Base-by-base conservation (phyloP, 2,113 vertebrate genomes). In the Prinia subflava region DNA sequence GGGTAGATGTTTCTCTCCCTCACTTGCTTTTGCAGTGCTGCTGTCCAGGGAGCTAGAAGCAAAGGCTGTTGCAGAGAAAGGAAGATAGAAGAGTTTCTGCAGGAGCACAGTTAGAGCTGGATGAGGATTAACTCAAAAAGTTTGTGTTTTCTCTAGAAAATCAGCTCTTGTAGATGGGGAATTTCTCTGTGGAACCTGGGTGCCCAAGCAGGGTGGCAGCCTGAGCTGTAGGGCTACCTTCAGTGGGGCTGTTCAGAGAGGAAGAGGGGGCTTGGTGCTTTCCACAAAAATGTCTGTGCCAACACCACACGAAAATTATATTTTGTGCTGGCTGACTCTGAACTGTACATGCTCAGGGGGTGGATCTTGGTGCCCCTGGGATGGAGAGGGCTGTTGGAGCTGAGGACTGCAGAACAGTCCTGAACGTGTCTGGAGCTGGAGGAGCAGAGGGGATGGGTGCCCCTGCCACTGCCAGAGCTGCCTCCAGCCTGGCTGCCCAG, bases 1-100 rank as follows among this genome's bases (percentile, higher is more conserved):
- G 5, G 7, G 11, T 6, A 17, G 5, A 4, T 31, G 39, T 60
- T 42, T 23, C 20, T 3, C 6, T 12, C 6, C 2, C 4, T 20
- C 33, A 4, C 5, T 71, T 83, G 7, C 4, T 65, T 53, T 67
- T 24, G 10, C 18, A 53, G 15, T 5, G 15, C 13, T 77, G 28
- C 11, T 70, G 23, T 31, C 7, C n/a, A 9, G 11, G 14, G 17
- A 81, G 33, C 28, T 46, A 1, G 10, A 53, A 91, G 16, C 2
- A 49, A 60, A 47, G 25, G 5, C 1, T 42, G 4, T 35, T 53
- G 9, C 0, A 11, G 13, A 17, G 23, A 65, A 62, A 90, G 23
- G 10, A 49, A 64, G 13, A 23, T 3, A 11, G 35, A 46, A 46
- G 67, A 46, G 20, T 35, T 57, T 76, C 44, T 79, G 25, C 0